phyloP scores from a whole-genome alignment of 2,113 vertebrate species.

The Cyanistes caeruleus region DNA sequence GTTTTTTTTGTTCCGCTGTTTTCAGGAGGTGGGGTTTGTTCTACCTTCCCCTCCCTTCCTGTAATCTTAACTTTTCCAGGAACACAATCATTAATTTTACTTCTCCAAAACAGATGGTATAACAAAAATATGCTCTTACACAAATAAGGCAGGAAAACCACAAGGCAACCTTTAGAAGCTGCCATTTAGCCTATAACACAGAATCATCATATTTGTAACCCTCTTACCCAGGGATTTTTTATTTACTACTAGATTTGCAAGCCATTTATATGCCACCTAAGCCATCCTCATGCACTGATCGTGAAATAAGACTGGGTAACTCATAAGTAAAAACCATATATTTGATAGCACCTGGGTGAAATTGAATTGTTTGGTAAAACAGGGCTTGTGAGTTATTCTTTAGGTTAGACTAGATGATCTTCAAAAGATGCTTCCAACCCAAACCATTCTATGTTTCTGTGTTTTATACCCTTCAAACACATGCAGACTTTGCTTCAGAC shows the following conservation, averaged over 20 bases:
- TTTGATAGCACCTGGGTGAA: background rate
- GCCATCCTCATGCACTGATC: background rate
- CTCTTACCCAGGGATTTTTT: background rate
- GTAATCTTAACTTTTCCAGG: background rate
- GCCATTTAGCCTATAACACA: background rate
- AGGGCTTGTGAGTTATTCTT: background rate
- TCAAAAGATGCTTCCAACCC: background rate
- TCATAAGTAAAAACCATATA: fast-evolving
- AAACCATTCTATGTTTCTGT: background rate
- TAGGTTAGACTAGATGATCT: background rate
- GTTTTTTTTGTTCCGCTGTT: background rate
- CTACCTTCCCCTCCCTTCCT: background rate
- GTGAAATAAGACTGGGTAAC: background rate
- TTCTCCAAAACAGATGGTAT: background rate
- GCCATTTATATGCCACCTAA: background rate
- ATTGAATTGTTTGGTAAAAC: background rate
- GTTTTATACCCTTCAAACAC: background rate
- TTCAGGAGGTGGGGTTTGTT: background rate
- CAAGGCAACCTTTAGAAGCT: background rate
- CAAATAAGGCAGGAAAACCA: background rate
- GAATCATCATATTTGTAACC: background rate
- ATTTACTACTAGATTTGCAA: background rate
- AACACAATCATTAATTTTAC: background rate
- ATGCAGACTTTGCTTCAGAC: background rate
- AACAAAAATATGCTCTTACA: background rate